Base-by-base conservation (phyloP, 2,113 vertebrate species). In the Paracanthobrama guichenoti region DNA sequence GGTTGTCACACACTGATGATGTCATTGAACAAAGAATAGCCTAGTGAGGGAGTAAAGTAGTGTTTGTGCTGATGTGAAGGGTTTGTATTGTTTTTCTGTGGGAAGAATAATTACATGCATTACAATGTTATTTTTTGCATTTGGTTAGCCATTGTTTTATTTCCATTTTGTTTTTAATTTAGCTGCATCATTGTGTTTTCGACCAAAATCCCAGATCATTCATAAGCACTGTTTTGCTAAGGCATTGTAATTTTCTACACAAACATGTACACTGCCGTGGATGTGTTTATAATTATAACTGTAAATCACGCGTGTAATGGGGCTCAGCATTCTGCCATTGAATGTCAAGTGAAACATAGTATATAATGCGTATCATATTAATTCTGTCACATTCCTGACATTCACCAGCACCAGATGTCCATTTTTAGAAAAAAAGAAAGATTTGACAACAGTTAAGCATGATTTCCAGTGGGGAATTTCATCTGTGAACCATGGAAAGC, bases 11-110 rank as follows among this genome's bases (percentile, higher is more conserved):
- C 87, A 59, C 76, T 72, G 6, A 87, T 89, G 90, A 89, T 90
- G 91, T 93, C 89, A 94, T 87, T 69, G 85, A 57, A 86, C 89
- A 91, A 91, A 93, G 93, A 93, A 92, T 93, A 92, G 91, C 89
- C 50, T 85, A 85, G 87, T 84, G 88, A 92, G 92, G 90, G 92
- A 73, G 89, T 88, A 85, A 90, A 87, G 86, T 88, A 72, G 69
- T 77, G 77, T 86, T 87, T 72, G 31, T 83, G 44, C 64, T 78
- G 86, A 81, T 86, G 82, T 50, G 7, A 53, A 26, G 75, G 46
- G 75, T 60, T 90, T 83, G 53, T 85, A 91, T 81, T 84, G 85
- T 86, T 75, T 85, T 79, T 83, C 42, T 80, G 59, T 82, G 84
- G 73, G 24, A 78, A 81, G 55, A 16, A 28, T 46, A 74, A 66